A percentile compares a stretch with the other conserved stretches of the same genome.
Evolutionary conservation across 2,113 vertebrate genomes (phyloP).

Genomic region (Galemys pyrenaicus): DNA sequence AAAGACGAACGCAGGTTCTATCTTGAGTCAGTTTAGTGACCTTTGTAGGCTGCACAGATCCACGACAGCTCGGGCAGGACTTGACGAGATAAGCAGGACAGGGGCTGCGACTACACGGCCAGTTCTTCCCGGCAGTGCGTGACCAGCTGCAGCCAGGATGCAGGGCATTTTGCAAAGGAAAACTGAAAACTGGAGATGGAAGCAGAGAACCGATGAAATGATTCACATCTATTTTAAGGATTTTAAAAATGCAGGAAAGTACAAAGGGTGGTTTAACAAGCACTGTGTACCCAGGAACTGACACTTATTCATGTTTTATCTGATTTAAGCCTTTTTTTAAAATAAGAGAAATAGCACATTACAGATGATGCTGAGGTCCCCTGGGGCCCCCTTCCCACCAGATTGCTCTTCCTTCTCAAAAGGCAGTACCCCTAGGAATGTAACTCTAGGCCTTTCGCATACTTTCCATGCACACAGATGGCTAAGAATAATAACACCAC

Average conservation of each 20-base stretch:
- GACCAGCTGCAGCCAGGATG: rapidly evolving
- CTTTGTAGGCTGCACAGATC: not conserved
- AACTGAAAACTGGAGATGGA: not conserved
- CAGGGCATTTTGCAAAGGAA: rapidly evolving
- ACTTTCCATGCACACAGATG: not conserved
- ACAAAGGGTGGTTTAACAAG: not conserved
- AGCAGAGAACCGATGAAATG: too few relatives aligned
- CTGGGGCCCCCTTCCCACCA: rapidly evolving
- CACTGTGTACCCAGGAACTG: rapidly evolving
- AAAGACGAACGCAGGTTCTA: not conserved
- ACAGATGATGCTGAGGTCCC: not conserved
- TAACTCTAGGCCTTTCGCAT: too few relatives aligned
- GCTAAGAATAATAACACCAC: rapidly evolving
- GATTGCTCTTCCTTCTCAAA: not conserved
- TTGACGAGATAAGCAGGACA: rapidly evolving
- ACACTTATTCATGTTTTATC: too few relatives aligned
- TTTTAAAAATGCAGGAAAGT: not conserved
- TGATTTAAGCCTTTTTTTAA: not conserved
- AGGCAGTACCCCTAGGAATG: not conserved
- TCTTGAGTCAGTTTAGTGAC: rapidly evolving
- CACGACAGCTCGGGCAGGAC: not conserved
- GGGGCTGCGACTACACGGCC: rapidly evolving
- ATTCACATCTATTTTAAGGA: rapidly evolving
- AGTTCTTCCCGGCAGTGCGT: rapidly evolving
- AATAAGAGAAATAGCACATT: not conserved